Base-by-base conservation (phyloP, 2,888 invertebrate genomes). In the Pristionchus fissidentatus region DNA sequence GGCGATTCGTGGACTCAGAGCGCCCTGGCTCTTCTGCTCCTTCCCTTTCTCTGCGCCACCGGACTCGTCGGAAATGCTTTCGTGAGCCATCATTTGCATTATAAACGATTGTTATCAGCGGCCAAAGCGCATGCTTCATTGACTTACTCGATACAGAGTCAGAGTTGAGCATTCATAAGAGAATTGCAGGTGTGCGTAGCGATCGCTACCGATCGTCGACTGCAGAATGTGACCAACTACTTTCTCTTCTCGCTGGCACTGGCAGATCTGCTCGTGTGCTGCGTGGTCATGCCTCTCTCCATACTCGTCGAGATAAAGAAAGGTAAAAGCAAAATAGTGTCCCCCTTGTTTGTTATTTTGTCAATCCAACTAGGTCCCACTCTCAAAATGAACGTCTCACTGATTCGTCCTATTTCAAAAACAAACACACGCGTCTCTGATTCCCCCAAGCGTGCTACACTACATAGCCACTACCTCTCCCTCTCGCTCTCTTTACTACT, bases 201-300 rank as follows among this genome's bases (percentile, higher is more conserved):
- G 0, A 96, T 98, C 89, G 95, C 95, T 86, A 94, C 96, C 92
- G 97, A 98, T 94, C 95, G 96, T 86, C 94, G 96, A 90, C 94
- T 97, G 86, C 97, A 97, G 93, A 97, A 97, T 93, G 96, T 97
- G 87, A 97, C 97, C 87, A 98, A 97, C 94, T 97, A 97, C 93
- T 97, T 97, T 93, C 94, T 97, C 86, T 94, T 97, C 90, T 97
- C 97, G 35, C 93, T 98, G 93, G 97, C 97, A 70, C 95, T 97
- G 83, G 97, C 97, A 82, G 97, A 98, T 94, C 94, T 97, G 84
- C 94, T 97, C 86, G 97, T 97, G 92, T 97, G 96, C 92, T 93
- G 97, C 86, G 95, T 97, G 92, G 97, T 97, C 84, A 98, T 98
- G 97, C 97, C 97, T 4, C 94, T 97, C 93, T 96, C 96, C 85